These are phyloP conservation scores for Eutrigla gurnardus DNA, from an alignment of 2,797 vertebrate species.

Conservation along the genomic window DNA sequence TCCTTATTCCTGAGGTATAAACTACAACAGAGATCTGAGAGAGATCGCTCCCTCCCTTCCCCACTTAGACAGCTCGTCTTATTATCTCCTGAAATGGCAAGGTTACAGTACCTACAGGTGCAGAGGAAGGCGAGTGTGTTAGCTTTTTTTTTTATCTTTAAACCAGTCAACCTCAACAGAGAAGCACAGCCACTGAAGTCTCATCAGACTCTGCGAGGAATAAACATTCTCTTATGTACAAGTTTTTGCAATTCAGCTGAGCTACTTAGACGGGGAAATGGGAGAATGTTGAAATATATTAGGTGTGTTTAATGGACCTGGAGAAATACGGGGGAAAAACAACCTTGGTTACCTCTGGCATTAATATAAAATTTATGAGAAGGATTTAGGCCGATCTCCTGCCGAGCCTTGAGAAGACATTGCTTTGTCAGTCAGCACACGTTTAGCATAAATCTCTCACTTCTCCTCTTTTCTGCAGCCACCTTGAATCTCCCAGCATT, in stretches of 20 bases:
- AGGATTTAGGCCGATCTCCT: constrained; percentile 79
- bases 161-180: constrained; percentile 69
- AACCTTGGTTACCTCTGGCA: constrained; percentile 81
- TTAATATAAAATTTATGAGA: constrained; percentile 85
- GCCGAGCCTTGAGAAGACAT: constrained; percentile 78
- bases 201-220: constrained; percentile 66
- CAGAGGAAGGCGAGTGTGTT: constrained; percentile 70
- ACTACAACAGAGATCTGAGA: constrained; percentile 73
- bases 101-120: constrained; percentile 79
- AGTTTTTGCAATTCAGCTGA: constrained; percentile 64
- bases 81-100: constrained; percentile 78
- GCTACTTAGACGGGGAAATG: constrained; percentile 66
- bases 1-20: constrained; percentile 74
- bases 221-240: constrained; percentile 71
- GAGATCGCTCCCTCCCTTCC: constrained; percentile 42
- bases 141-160: constrained; percentile 68
- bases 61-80: constrained; percentile 70
- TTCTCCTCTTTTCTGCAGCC: constrained; percentile 63
- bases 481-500: constrained; percentile 73
- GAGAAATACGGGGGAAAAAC: constrained; percentile 75
- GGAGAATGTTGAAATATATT: constrained; percentile 71
- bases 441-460: constrained; percentile 82
- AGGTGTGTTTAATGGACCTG: constrained; percentile 79
- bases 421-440: constrained; percentile 82
- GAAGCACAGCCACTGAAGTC: constrained; percentile 65